These are phyloP conservation scores for Podocnemis expansa DNA, from an alignment of 2,113 vertebrate species.

Conservation along the genomic window DNA sequence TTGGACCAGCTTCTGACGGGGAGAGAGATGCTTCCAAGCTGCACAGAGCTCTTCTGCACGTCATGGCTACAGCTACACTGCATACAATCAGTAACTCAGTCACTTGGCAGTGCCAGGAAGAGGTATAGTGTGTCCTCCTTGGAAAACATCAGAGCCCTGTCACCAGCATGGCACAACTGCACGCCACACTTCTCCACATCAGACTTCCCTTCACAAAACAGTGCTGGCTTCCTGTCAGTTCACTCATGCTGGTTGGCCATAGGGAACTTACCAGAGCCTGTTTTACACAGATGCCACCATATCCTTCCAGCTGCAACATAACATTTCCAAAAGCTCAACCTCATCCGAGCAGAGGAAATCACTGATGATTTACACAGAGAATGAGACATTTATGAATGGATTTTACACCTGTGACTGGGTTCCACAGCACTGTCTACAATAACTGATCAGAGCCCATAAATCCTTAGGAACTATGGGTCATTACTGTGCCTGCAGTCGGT, in stretches of 20 bases:
- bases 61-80: neutral
- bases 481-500: neutral
- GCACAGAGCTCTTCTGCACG: neutral
- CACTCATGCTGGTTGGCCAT: neutral
- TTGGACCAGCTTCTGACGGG: neutral
- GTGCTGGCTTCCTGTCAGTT: neutral
- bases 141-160: neutral
- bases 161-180: neutral
- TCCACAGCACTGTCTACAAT: neutral
- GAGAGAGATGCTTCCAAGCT: neutral
- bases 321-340: neutral
- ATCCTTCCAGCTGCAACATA: neutral
- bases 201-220: neutral
- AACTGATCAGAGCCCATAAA: neutral
- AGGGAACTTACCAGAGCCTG: neutral
- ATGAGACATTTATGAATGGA: neutral
- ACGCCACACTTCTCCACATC: fast-evolving
- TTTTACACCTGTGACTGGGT: neutral
- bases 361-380: neutral
- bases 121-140: neutral
- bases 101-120: neutral
- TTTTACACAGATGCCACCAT: neutral
- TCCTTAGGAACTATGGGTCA: neutral
- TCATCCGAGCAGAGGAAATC: neutral
- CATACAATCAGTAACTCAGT: neutral